Percentiles rank a stretch among this genome's conserved stretches.
Evolutionary conservation across 2,797 vertebrate species (phyloP).

Genomic region (Triplophysa bombifrons): DNA sequence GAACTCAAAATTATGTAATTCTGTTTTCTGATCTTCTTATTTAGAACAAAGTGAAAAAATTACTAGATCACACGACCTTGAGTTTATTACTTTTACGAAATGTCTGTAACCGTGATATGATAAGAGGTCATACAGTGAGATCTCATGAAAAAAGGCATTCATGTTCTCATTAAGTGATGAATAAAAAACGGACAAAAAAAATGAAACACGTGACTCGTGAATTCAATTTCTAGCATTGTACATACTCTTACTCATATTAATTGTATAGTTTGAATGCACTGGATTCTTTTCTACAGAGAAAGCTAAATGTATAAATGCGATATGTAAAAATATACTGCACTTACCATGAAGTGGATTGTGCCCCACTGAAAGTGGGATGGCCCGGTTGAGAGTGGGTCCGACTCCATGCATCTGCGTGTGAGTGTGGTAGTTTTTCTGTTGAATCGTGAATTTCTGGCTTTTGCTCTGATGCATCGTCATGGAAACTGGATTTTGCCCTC

Average conservation of each 20-base stretch:
- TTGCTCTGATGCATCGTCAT: conserved; percentile 84
- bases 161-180: too few species aligned
- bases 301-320: not conserved
- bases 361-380: conserved; percentile 81
- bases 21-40: not conserved
- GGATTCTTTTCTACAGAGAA: too few species aligned
- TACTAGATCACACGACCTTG: not conserved
- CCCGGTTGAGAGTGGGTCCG: conserved; percentile 81
- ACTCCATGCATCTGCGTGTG: conserved; percentile 74
- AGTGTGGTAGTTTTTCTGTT: conserved; percentile 89
- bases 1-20: not conserved
- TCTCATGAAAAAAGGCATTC: too few species aligned
- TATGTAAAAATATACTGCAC: conserved; percentile 62
- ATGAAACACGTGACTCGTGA: too few species aligned
- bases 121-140: not conserved
- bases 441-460: conserved; percentile 87
- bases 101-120: not conserved
- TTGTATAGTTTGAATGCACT: too few species aligned
- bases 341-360: conserved; percentile 86
- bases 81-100: not conserved
- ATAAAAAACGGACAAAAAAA: too few species aligned
- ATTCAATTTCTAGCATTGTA: too few species aligned
- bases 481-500: conserved; percentile 81
- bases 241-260: too few species aligned
- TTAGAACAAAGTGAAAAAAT: not conserved